phyloP scores from a whole-genome alignment of 2,888 invertebrate genomes.

The Halictus ligatus region DNA sequence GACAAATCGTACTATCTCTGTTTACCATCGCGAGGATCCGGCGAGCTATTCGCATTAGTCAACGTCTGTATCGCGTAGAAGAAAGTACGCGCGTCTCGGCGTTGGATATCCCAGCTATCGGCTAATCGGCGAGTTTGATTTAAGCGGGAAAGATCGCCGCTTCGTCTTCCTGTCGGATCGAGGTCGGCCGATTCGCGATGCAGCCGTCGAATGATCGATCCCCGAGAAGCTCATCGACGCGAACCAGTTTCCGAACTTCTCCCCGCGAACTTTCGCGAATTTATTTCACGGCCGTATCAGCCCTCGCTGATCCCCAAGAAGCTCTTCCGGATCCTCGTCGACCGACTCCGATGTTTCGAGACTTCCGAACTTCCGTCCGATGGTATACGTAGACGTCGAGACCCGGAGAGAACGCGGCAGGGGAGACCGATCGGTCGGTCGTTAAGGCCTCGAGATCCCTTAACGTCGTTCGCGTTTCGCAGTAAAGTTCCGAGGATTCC shows the following conservation, averaged over 20 bases:
- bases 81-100: background rate
- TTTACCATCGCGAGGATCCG: background rate
- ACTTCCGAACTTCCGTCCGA: constrained; percentile 20
- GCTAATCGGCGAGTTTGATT: constrained; percentile 54
- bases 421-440: constrained; percentile 43
- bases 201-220: constrained; percentile 22
- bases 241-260: constrained; percentile 38
- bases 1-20: background rate
- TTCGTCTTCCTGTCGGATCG: constrained; percentile 56
- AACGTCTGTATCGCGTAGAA: constrained; percentile 23
- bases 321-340: constrained; percentile 41
- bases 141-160: constrained; percentile 32
- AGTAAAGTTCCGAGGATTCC: constrained; percentile 13
- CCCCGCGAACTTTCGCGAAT: constrained; percentile 53
- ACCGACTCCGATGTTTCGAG: constrained; percentile 11
- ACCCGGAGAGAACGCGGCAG: background rate
- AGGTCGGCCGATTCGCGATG: constrained; percentile 20
- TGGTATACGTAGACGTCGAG: background rate
- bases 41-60: background rate
- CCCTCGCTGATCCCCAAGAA: constrained; percentile 37
- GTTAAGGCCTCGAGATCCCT: constrained; percentile 48
- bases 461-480: constrained; percentile 46
- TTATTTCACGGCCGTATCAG: constrained; percentile 65
- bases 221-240: constrained; percentile 44
- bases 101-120: constrained; percentile 17